Percentiles rank a stretch among this genome's conserved stretches.
These are phyloP conservation scores for Buceros bicornis DNA, from an alignment of 2,797 vertebrate genomes.

Conservation along the genomic window DNA sequence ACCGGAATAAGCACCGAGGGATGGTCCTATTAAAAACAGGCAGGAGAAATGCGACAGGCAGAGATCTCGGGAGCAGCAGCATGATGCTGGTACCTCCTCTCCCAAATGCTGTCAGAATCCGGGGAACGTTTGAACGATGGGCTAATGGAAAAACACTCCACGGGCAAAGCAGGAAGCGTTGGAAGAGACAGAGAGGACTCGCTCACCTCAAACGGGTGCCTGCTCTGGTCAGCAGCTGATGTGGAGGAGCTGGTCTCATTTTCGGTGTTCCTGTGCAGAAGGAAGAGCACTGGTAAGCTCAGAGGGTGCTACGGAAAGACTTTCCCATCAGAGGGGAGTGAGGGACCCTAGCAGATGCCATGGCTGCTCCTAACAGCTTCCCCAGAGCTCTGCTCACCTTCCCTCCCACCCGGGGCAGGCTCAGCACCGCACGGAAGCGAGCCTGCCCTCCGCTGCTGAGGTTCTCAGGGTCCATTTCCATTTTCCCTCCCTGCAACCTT, in stretches of 20 bases:
- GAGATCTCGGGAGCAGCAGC: not conserved
- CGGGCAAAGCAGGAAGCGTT: not conserved
- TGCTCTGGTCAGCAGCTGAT: constrained; percentile 85
- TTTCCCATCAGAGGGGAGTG: not conserved
- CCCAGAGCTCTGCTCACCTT: not conserved
- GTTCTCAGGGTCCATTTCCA: rapidly evolving
- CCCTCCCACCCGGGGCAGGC: not conserved
- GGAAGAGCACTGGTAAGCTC: not conserved
- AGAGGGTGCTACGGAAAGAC: not conserved
- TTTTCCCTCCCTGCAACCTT: not conserved
- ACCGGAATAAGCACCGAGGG: not conserved
- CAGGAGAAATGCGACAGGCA: not conserved
- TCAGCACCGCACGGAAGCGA: not conserved
- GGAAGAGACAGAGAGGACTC: not conserved
- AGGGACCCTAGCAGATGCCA: not conserved
- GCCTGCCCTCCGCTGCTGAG: not conserved
- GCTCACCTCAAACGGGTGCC: constrained; percentile 87
- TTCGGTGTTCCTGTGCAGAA: constrained; percentile 81
- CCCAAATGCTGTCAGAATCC: not conserved
- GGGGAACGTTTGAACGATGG: rapidly evolving
- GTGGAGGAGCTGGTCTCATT: constrained; percentile 86
- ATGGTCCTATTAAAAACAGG: not conserved
- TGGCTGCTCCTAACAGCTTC: not conserved
- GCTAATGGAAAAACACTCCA: not conserved
- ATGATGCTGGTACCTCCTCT: not conserved